These are phyloP conservation scores for Panzeria rudis DNA, from an alignment of 2,888 invertebrate genomes.

Conservation along the genomic window DNA sequence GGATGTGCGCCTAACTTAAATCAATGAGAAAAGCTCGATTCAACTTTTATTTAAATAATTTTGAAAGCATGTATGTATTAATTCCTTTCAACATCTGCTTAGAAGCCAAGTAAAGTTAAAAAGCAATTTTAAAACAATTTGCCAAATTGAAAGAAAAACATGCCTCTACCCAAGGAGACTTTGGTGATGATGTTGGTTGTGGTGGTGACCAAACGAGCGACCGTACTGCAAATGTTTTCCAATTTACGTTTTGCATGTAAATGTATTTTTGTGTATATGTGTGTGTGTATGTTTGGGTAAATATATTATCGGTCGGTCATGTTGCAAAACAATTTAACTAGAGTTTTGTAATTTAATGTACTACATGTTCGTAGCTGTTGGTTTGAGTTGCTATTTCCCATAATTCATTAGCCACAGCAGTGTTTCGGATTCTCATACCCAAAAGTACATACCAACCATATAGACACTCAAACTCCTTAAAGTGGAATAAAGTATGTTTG, in stretches of 20 bases:
- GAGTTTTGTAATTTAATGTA: constrained; percentile 71
- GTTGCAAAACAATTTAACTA: constrained; percentile 68
- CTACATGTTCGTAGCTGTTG: constrained; percentile 41
- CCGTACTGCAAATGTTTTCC: constrained; percentile 3
- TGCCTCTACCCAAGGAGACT: constrained; percentile 54
- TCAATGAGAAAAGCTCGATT: too few species aligned
- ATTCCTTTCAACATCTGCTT: constrained; percentile 32
- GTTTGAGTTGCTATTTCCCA: constrained; percentile 71
- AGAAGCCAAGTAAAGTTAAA: constrained; percentile 49
- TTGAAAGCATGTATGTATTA: too few species aligned
- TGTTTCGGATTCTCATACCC: constrained; percentile 41
- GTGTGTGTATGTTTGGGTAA: constrained; percentile 2
- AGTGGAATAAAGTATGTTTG: not conserved
- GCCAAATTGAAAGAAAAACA: constrained; percentile 71
- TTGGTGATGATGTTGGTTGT: constrained; percentile 14
- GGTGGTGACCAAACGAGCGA: constrained; percentile 1
- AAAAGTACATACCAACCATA: not conserved
- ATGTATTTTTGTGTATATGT: not conserved
- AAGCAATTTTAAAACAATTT: constrained; percentile 72
- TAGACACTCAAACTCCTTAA: constrained; percentile 13
- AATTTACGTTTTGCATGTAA: constrained; percentile 18
- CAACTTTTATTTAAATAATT: too few species aligned
- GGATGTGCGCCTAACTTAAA: too few species aligned
- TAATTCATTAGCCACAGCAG: constrained; percentile 75
- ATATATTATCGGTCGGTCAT: constrained; percentile 56